A percentile compares a stretch with the other conserved stretches of the same genome.
Evolutionary conservation across 1,140 invertebrate species (phyloP).

Genomic region (Acromyrmex echinatior): DNA sequence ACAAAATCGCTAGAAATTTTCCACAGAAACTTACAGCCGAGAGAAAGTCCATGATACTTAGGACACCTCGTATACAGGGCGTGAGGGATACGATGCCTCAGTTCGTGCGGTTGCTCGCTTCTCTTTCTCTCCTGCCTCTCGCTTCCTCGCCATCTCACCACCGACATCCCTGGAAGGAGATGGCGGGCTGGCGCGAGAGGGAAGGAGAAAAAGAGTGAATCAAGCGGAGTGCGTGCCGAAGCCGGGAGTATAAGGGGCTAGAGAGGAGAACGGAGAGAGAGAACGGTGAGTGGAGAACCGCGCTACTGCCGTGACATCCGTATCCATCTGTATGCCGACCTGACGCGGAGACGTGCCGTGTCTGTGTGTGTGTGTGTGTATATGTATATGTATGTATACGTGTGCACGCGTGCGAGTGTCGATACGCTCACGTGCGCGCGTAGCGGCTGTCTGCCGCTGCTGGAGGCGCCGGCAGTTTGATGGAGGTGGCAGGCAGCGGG

Average conservation of each 20-base stretch:
- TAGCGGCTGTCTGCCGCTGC: conserved; percentile 53
- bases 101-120: conserved; percentile 52
- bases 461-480: conserved; percentile 64
- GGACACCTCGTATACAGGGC: conserved; percentile 41
- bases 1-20: background rate
- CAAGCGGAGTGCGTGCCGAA: conserved; percentile 54
- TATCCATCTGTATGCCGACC: conserved; percentile 71
- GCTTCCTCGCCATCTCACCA: conserved; percentile 35
- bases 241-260: conserved; percentile 18
- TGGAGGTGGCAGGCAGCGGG: conserved; percentile 63
- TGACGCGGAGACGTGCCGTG: conserved; percentile 56
- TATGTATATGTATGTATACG: background rate
- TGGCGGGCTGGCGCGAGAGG: conserved; percentile 28
- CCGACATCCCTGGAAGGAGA: conserved; percentile 56
- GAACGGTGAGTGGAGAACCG: conserved; percentile 62
- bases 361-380: background rate
- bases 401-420: conserved; percentile 10
- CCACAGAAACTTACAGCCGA: background rate
- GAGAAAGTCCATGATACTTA: conserved; percentile 9
- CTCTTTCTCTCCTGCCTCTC: conserved; percentile 23
- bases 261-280: background rate
- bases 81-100: conserved; percentile 63
- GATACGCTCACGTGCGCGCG: conserved; percentile 45
- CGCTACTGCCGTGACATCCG: conserved; percentile 69
- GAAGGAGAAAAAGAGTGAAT: conserved; percentile 63